Evolutionary conservation across 2,113 vertebrate species (phyloP).

Genomic region (human (Homo sapiens)): DNA sequence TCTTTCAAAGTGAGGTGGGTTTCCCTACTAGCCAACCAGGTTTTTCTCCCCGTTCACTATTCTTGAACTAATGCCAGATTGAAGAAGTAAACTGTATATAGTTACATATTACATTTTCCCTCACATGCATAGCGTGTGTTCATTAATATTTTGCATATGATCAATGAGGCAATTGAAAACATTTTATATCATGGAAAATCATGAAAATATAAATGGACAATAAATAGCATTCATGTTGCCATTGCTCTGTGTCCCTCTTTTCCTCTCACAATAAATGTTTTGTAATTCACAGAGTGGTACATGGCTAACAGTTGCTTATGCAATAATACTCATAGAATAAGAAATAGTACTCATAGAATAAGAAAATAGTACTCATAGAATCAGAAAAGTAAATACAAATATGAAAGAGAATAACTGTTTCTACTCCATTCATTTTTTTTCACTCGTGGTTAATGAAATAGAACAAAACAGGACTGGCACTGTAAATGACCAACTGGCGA

Average conservation of each 20-base stretch:
- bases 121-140: background rate
- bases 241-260: background rate
- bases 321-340: background rate
- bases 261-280: background rate
- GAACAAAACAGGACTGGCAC: background rate
- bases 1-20: background rate
- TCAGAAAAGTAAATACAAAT: background rate
- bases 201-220: background rate
- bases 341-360: background rate
- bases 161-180: background rate
- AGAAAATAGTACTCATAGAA: background rate
- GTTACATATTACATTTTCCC: background rate
- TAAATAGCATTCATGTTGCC: background rate
- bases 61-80: background rate
- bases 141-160: background rate
- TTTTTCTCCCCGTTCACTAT: background rate
- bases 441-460: background rate
- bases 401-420: background rate
- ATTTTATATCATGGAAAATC: background rate
- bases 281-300: background rate
- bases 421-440: background rate
- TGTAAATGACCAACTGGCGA: background rate
- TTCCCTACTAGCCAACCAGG: accelerated
- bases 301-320: background rate
- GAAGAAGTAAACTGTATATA: background rate